Evolutionary conservation across 2,888 invertebrate genomes (phyloP).

Genomic region (Liodrosophila aerea): DNA sequence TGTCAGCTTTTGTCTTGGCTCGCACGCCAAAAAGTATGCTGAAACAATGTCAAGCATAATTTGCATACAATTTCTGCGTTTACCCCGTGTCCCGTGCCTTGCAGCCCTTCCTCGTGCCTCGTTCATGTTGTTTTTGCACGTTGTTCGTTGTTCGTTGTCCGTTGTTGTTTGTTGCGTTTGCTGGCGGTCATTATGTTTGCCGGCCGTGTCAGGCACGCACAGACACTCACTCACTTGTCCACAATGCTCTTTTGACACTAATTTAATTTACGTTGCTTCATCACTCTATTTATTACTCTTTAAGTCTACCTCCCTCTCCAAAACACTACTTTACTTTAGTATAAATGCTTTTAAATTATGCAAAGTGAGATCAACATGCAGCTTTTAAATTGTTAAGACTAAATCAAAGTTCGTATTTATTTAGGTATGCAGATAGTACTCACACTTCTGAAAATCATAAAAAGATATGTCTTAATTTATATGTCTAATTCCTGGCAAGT

Average conservation of each 20-base stretch:
- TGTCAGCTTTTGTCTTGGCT: conserved; percentile 76
- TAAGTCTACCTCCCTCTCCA: not conserved
- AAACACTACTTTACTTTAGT: not conserved
- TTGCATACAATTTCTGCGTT: conserved; percentile 68
- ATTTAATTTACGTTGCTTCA: conserved; percentile 68
- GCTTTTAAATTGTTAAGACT: too few species aligned
- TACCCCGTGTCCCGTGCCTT: conserved; percentile 12
- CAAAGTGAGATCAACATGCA: too few species aligned
- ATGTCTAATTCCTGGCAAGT: too few species aligned
- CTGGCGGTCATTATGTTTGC: conserved; percentile 72
- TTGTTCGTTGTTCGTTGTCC: conserved; percentile 3
- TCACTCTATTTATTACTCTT: conserved; percentile 12
- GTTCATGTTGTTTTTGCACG: conserved; percentile 9
- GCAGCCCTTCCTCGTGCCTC: not conserved
- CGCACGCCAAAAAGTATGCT: conserved; percentile 73
- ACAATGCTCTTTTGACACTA: conserved; percentile 71
- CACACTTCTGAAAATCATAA: too few species aligned
- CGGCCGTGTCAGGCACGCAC: conserved; percentile 67
- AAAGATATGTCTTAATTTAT: too few species aligned
- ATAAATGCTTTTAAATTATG: too few species aligned
- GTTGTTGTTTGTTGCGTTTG: conserved; percentile 40
- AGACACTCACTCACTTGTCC: conserved; percentile 56
- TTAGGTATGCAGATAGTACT: too few species aligned
- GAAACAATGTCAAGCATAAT: conserved; percentile 77
- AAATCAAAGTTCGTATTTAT: too few species aligned